Evolutionary conservation across 2,113 vertebrate genomes (phyloP), one percentile per base, ranked within the genome.

Genomic region (Cyphomyrus plagiostoma): DNA sequence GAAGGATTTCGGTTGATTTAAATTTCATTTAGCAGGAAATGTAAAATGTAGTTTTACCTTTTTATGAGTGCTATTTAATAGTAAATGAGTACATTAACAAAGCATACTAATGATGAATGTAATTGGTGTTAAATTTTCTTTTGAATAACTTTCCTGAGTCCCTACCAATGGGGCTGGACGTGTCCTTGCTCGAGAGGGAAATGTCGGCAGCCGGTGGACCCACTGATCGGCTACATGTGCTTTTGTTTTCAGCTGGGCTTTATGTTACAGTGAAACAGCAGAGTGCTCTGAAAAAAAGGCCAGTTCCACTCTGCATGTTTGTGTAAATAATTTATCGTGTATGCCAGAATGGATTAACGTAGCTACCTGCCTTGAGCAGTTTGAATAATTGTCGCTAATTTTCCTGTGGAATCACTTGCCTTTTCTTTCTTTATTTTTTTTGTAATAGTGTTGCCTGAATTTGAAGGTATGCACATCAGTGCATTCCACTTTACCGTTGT

Each of bases 61-160:
- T 66, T 90, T 89, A 52, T 89, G 56, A 89, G 90, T 90, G 45
- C 91, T 91, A 91, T 90, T 92, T 92, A 92, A 92, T 95, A 96
- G 95, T 95, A 92, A 95, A 96, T 95, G 95, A 94, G 93, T 94
- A 93, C 94, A 95, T 96, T 96, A 96, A 94, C 93, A 93, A 95
- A 93, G 94, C 94, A 92, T 95, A 93, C 90, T 90, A 93, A 93
- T 96, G 95, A 96, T 95, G 93, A 94, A 95, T 95, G 93, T 94
- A 95, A 95, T 95, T 94, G 95, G 94, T 93, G 94, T 95, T 95
- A 92, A 91, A 91, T 92, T 91, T 92, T 91, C 86, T 87, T 91
- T 87, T 91, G 62, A 92, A 92, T 92, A 91, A 62, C 88, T 84
- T 90, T 89, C 87, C 53, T 4, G 85, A 56, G 35, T 80, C 17